phyloP scores from a whole-genome alignment of 1,140 invertebrate genomes.

The Augochlora pura region DNA sequence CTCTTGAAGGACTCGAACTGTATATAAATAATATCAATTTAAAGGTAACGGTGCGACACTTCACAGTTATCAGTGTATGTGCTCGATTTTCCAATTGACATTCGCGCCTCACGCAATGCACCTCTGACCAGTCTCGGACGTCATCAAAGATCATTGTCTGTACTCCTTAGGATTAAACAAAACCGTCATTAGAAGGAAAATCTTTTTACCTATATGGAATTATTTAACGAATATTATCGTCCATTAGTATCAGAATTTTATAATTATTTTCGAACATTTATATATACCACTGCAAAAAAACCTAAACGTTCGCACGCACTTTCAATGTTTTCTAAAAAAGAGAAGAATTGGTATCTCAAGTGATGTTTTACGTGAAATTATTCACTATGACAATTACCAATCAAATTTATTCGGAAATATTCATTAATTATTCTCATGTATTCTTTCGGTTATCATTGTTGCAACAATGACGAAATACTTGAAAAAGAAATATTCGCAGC shows the following conservation, averaged over 20 bases:
- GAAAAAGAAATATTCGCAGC: no score
- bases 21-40: constrained; percentile 50
- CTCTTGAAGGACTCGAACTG: constrained; percentile 23
- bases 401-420: no score
- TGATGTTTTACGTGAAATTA: no score
- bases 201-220: neutral
- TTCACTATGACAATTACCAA: no score
- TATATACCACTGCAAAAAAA: no score
- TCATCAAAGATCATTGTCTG: constrained; percentile 27
- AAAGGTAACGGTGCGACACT: constrained; percentile 25
- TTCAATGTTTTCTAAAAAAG: no score
- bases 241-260: neutral
- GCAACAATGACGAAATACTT: no score
- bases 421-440: no score
- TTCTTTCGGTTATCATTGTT: no score
- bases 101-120: constrained; percentile 54
- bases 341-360: no score
- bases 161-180: neutral
- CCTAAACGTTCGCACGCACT: no score
- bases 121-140: constrained; percentile 24
- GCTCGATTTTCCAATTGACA: constrained; percentile 75
- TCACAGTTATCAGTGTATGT: constrained; percentile 56
- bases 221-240: neutral
- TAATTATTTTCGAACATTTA: neutral
- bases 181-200: neutral